Evolutionary conservation across 2,888 invertebrate genomes (phyloP).

Genomic region (Blastobasis adustella): DNA sequence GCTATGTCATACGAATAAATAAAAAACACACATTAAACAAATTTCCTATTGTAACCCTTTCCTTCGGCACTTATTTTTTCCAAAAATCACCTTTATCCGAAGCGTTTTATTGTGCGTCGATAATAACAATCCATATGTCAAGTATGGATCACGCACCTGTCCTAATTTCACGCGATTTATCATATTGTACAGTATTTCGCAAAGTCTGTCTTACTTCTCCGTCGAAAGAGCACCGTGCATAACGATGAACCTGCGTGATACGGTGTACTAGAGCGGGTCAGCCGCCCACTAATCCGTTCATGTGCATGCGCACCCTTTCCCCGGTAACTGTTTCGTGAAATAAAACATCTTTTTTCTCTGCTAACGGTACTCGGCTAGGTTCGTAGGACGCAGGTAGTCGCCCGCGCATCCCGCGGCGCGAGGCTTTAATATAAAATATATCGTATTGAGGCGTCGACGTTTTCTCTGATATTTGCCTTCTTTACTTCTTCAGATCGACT

Average conservation of each 20-base stretch:
- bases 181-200: conserved; percentile 9
- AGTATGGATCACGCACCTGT: conserved; percentile 35
- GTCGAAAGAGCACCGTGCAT: too few relatives aligned
- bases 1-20: too few relatives aligned
- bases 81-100: too few relatives aligned
- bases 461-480: conserved; percentile 32
- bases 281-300: conserved; percentile 26
- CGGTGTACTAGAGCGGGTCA: conserved; percentile 26
- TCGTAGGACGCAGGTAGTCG: conserved; percentile 43
- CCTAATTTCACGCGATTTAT: conserved; percentile 38
- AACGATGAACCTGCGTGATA: too few relatives aligned
- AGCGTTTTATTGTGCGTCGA: too few relatives aligned
- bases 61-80: too few relatives aligned
- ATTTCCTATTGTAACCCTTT: too few relatives aligned
- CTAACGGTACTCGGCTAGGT: conserved; percentile 40
- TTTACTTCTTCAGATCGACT: conserved; percentile 7
- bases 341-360: conserved; percentile 25
- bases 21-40: too few relatives aligned
- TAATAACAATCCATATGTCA: conserved; percentile 8
- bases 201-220: neutral
- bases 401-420: conserved; percentile 20
- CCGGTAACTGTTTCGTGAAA: conserved; percentile 26
- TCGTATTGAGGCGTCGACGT: conserved; percentile 19
- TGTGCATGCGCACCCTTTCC: conserved; percentile 33
- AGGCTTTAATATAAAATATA: too few relatives aligned